phyloP scores from a whole-genome alignment of 2,797 vertebrate genomes.

The Melanotaenia nigrans region DNA sequence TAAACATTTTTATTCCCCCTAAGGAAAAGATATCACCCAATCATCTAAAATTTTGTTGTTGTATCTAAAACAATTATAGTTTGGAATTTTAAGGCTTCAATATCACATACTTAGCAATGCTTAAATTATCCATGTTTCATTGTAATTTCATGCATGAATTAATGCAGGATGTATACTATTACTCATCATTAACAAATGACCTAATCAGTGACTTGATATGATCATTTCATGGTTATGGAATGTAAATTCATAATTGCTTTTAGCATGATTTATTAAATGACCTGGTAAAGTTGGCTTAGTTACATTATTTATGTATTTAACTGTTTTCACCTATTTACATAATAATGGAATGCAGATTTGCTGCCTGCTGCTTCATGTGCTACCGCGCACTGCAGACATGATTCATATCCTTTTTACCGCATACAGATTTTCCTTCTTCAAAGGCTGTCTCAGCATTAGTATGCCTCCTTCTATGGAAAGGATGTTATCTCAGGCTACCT shows the following conservation, averaged over 20 bases:
- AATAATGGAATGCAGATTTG: conserved; percentile 1
- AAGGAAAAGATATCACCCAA: too few relatives aligned
- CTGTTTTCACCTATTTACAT: background rate
- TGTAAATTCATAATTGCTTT: background rate
- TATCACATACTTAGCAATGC: background rate
- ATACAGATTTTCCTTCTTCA: conserved; percentile 9
- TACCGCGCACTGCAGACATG: background rate
- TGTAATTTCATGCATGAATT: background rate
- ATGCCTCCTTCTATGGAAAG: conserved; percentile 36
- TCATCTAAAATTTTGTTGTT: too few relatives aligned
- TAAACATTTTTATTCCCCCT: background rate
- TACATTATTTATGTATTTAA: background rate
- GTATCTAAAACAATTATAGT: too few relatives aligned
- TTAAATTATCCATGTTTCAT: background rate
- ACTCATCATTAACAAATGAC: background rate
- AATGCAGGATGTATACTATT: background rate
- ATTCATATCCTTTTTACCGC: background rate
- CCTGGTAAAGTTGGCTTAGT: background rate
- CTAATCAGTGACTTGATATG: background rate
- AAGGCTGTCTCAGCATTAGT: conserved; percentile 27
- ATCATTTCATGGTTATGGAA: background rate
- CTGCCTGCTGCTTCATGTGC: conserved; percentile 1
- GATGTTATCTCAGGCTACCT: conserved; percentile 49
- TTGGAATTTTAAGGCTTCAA: background rate
- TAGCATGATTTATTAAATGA: background rate